Conservation (phyloP, 2,113 vertebrate genomes). For the Indicator indicator region DNA sequence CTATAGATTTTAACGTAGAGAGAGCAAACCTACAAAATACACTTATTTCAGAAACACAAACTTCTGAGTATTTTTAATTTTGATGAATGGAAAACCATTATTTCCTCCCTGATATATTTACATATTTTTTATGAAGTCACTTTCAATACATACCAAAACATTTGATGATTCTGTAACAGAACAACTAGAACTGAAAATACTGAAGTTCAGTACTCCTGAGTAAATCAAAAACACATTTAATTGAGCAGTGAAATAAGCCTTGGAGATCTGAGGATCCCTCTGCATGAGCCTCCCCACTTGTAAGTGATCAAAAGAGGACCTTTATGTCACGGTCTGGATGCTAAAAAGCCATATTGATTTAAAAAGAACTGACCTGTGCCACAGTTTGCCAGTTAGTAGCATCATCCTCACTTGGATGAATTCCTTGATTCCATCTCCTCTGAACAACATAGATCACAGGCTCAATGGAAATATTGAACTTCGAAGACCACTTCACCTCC, state of each 20-base stretch:
- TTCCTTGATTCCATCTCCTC: constrained; percentile 93
- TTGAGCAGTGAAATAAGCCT: not conserved
- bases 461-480: constrained; percentile 95
- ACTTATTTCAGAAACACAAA: not conserved
- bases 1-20: not conserved
- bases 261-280: not conserved
- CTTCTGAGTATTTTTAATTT: not conserved
- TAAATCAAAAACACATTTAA: not conserved
- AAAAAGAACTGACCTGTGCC: constrained; percentile 82
- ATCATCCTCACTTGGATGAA: constrained; percentile 94
- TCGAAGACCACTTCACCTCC: constrained; percentile 94
- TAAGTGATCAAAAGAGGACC: not conserved
- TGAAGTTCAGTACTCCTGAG: not conserved
- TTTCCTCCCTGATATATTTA: not conserved
- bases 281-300: not conserved
- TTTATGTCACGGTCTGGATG: not conserved
- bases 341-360: not conserved
- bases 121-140: not conserved
- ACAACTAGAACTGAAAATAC: not conserved
- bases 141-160: not conserved
- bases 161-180: not conserved
- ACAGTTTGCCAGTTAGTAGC: constrained; percentile 90
- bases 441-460: constrained; percentile 94
- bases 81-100: not conserved
- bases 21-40: not conserved